phyloP scores from a whole-genome alignment of 2,888 invertebrate genomes.

The Melinaea menophilus region DNA sequence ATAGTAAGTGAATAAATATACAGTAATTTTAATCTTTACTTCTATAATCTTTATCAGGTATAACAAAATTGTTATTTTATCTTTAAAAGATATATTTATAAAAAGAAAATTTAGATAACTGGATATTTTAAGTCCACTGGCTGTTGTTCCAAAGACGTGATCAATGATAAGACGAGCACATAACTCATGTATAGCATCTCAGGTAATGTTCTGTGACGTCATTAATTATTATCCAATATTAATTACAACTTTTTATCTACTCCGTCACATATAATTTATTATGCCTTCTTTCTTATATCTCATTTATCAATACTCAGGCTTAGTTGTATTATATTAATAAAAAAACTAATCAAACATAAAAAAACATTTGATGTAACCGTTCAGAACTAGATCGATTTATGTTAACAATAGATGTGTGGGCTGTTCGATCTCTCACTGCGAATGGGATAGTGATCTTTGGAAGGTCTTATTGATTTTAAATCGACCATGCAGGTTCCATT shows the following conservation, averaged over 20 bases:
- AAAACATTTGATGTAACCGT: slow-evolving; percentile 41
- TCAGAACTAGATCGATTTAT: slow-evolving; percentile 64
- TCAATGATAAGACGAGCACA: slow-evolving; percentile 34
- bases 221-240: slow-evolving; percentile 50
- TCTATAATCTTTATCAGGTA: too few species aligned
- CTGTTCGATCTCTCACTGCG: slow-evolving; percentile 72
- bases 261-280: slow-evolving; percentile 24
- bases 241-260: slow-evolving; percentile 45
- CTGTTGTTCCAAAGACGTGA: not conserved
- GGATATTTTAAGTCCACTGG: not conserved
- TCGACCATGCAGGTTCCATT: slow-evolving; percentile 55
- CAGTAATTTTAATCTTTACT: too few species aligned
- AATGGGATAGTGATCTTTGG: slow-evolving; percentile 66
- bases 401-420: slow-evolving; percentile 67
- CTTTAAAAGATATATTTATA: not conserved
- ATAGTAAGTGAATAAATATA: too few species aligned
- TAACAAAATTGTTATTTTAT: too few species aligned
- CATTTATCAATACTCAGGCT: not conserved
- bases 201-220: slow-evolving; percentile 46
- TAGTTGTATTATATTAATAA: not conserved
- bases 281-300: slow-evolving; percentile 4
- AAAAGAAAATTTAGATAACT: not conserved
- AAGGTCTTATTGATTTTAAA: slow-evolving; percentile 71
- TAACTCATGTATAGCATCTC: slow-evolving; percentile 43
- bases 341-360: slow-evolving; percentile 46